Evolutionary conservation across 2,113 vertebrate species (phyloP).

Genomic region (Nibea coibor): DNA sequence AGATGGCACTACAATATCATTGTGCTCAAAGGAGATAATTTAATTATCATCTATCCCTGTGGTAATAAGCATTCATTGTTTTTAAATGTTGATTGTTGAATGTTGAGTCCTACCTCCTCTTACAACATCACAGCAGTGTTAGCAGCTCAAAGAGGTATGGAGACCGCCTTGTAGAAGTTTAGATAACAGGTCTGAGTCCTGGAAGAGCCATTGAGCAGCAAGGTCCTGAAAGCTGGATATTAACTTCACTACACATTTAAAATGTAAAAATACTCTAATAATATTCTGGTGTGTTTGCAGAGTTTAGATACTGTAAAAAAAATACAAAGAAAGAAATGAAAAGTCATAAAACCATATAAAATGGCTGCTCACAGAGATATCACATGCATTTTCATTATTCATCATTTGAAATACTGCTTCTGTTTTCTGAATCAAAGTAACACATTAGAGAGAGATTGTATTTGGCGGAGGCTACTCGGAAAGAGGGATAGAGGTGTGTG

Average conservation of each 20-base stretch:
- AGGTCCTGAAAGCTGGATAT: background rate
- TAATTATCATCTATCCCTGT: too few species aligned
- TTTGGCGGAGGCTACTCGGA: constrained; percentile 43
- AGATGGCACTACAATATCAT: too few species aligned
- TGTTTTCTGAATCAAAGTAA: constrained; percentile 52
- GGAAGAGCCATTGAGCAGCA: background rate
- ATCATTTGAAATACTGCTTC: constrained; percentile 12
- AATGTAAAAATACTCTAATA: background rate
- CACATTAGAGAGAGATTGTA: constrained; percentile 41
- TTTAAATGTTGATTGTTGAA: background rate
- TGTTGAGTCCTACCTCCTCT: background rate
- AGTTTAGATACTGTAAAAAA: background rate
- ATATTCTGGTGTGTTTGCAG: background rate
- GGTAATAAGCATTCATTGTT: background rate
- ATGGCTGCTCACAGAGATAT: background rate
- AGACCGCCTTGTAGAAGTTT: background rate
- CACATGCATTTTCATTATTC: constrained; percentile 9
- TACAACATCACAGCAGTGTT: background rate
- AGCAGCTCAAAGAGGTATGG: background rate
- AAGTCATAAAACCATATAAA: background rate
- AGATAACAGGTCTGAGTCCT: background rate
- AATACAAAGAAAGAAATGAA: too few species aligned
- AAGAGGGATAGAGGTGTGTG: constrained; percentile 32
- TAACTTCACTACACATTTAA: background rate
- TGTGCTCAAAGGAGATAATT: too few species aligned